Conservation (phyloP, 2,888 invertebrate species). For the Lasioglossum figueresi region DNA sequence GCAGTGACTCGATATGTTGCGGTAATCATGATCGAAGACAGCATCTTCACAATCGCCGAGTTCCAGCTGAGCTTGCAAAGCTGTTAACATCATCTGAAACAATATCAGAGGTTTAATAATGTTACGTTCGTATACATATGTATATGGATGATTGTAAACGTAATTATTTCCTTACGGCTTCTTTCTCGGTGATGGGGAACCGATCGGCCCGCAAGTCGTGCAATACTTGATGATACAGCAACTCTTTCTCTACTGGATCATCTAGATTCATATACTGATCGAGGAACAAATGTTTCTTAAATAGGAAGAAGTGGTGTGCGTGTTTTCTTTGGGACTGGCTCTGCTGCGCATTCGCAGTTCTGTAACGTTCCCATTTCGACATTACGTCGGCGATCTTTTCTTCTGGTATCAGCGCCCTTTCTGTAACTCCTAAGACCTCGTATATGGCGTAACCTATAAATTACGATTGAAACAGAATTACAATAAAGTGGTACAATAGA, state of each 20-base stretch:
- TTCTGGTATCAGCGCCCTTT: slow-evolving; percentile 92
- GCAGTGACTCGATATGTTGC: slow-evolving; percentile 91
- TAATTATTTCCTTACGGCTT: slow-evolving; percentile 89
- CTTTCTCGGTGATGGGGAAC: slow-evolving; percentile 96
- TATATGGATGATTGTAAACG: background rate
- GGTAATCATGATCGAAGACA: slow-evolving; percentile 86
- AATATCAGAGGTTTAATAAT: background rate
- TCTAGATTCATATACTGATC: slow-evolving; percentile 91
- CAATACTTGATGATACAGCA: slow-evolving; percentile 96
- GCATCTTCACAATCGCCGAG: slow-evolving; percentile 92
- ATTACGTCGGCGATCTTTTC: slow-evolving; percentile 97
- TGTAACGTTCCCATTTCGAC: slow-evolving; percentile 97
- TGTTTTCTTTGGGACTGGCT: slow-evolving; percentile 83
- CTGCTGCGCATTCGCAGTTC: slow-evolving; percentile 87
- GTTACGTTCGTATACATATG: background rate
- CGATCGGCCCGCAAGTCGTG: slow-evolving; percentile 95
- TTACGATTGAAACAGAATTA: background rate
- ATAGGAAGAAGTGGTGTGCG: slow-evolving; percentile 88
- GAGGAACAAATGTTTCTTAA: slow-evolving; percentile 93
- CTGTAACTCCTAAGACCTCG: slow-evolving; percentile 94
- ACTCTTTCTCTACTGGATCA: slow-evolving; percentile 96
- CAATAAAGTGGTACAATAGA: background rate
- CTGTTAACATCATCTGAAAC: slow-evolving; percentile 94
- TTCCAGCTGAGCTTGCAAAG: slow-evolving; percentile 96
- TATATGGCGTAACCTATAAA: slow-evolving; percentile 93